A percentile compares a stretch with the other conserved stretches of the same genome.
phyloP scores from a whole-genome alignment of 2,888 invertebrate genomes.

The Barypeithes pellucidus region DNA sequence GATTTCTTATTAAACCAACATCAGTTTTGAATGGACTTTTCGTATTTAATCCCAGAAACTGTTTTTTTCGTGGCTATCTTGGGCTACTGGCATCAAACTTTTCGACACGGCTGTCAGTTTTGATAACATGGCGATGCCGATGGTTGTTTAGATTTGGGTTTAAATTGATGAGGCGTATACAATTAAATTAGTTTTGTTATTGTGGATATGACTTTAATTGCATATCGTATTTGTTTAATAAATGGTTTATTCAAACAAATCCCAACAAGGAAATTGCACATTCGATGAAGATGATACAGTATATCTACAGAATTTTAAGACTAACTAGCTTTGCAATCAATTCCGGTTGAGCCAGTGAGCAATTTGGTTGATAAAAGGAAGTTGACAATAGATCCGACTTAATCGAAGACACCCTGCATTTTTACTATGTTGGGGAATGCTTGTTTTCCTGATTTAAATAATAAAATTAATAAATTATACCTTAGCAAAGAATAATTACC shows the following conservation, averaged over 20 bases:
- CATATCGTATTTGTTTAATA: slow-evolving; percentile 8
- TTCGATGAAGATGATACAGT: too few species aligned
- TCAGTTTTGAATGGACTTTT: slow-evolving; percentile 38
- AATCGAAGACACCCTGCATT: too few species aligned
- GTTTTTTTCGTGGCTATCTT: slow-evolving; percentile 42
- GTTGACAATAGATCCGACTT: too few species aligned
- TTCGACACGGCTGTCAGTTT: slow-evolving; percentile 50
- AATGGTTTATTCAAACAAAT: background rate
- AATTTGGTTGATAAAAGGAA: too few species aligned
- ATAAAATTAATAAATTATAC: too few species aligned
- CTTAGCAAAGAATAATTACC: too few species aligned
- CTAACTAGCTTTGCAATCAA: too few species aligned
- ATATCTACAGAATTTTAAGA: too few species aligned
- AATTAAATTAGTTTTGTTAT: slow-evolving; percentile 29
- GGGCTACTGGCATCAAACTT: slow-evolving; percentile 42
- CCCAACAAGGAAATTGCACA: background rate
- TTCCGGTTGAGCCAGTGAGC: too few species aligned
- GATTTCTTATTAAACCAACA: slow-evolving; percentile 46
- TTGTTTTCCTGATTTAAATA: too few species aligned
- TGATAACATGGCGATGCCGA: slow-evolving; percentile 32
- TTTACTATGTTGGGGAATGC: too few species aligned
- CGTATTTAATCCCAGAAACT: slow-evolving; percentile 45
- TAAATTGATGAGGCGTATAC: slow-evolving; percentile 40
- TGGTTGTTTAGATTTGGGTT: slow-evolving; percentile 42
- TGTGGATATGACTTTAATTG: background rate